Base-by-base conservation (phyloP, 2,888 invertebrate species). In the Oligia fasciuncula region DNA sequence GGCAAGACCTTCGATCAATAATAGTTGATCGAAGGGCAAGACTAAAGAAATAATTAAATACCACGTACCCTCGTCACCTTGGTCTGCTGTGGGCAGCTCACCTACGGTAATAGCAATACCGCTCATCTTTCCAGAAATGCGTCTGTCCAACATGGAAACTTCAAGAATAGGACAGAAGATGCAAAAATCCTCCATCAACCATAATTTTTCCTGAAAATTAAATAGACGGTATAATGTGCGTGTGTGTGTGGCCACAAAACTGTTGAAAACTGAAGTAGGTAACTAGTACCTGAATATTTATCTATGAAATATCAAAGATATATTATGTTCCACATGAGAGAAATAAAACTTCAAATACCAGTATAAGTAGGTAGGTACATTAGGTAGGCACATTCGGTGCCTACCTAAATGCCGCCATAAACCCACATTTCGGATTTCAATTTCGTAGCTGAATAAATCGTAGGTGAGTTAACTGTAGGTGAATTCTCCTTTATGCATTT, bases 51-150 rank as follows among this genome's bases (percentile, higher is more conserved):
- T 14, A 11, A 63, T 35, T 9, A 35, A 57, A 63, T 14, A 1
- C 46, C 5, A 71, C 68, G 70, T 87, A 95, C 95, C 94, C 88
- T 92, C 92, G 72, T 95, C 92, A 35, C 92, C 90, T 70, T 91
- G 91, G 29, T 86, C 91, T 80, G 97, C 97, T 11, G 97, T 96
- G 19, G 97, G 96, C 83, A 95, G 85, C 66, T 98, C 97, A 1
- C 98, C 98, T 70, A 98, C 95, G 85, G 98, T 98, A 60, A 98
- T 94, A 88, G 98, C 98, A 82, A 98, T 97, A 73, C 97, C 97
- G 68, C 98, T 97, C 46, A 96, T 95, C 79, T 96, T 97, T 46
- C 97, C 97, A 14, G 94, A 93, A 66, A 97, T 94, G 75, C 96
- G 97, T 83, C 95, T 97, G 90, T 98, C 97, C 76, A 98, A 97